Evolutionary conservation across 2,888 invertebrate species (phyloP).

Genomic region (Ochropleura plecta): DNA sequence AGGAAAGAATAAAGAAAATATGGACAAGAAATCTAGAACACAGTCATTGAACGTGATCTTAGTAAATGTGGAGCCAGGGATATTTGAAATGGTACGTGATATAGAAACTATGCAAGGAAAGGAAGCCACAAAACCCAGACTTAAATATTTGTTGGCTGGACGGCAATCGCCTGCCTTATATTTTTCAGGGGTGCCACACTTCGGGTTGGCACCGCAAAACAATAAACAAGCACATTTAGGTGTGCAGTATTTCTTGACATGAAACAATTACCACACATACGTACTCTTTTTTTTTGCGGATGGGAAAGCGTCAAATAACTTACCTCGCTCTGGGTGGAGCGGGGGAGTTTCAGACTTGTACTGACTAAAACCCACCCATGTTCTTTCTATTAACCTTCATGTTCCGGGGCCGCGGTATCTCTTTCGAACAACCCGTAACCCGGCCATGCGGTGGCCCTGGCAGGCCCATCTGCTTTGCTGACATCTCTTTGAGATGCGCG

Average conservation of each 20-base stretch:
- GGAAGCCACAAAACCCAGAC: constrained; percentile 26
- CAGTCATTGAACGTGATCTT: constrained; percentile 41
- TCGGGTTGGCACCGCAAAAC: background rate
- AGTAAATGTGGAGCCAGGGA: constrained; percentile 35
- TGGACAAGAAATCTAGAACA: constrained; percentile 34
- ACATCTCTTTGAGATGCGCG: too few species aligned
- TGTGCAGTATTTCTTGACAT: background rate
- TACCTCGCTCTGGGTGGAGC: too few species aligned
- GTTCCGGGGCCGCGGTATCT: too few species aligned
- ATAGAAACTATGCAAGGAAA: constrained; percentile 24
- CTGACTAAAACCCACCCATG: too few species aligned
- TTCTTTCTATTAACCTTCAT: too few species aligned
- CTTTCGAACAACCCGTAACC: too few species aligned
- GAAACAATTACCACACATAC: background rate
- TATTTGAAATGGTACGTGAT: constrained; percentile 48
- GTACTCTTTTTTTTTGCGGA: too few species aligned
- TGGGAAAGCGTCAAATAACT: too few species aligned
- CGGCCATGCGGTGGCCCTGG: too few species aligned
- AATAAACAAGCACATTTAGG: background rate
- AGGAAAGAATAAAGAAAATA: constrained; percentile 20
- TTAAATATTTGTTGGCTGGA: constrained; percentile 22
- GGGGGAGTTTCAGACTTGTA: too few species aligned
- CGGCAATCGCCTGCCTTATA: background rate
- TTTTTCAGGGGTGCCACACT: constrained; percentile 6
- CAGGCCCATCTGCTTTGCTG: too few species aligned